phyloP scores from a whole-genome alignment of 2,113 vertebrate species.

The Hiodon tergisus region DNA sequence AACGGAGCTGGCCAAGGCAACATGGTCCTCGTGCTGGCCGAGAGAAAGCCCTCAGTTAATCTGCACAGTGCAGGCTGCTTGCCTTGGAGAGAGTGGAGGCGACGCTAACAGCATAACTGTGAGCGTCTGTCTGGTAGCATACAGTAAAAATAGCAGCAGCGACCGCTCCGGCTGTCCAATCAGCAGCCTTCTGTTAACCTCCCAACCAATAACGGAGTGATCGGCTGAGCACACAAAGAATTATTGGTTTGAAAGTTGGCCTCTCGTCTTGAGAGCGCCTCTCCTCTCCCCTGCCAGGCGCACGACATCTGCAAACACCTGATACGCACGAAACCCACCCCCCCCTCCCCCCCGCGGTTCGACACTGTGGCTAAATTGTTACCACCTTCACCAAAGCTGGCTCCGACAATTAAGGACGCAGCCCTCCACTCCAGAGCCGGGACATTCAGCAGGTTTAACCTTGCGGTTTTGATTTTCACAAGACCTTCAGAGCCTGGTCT shows the following conservation, averaged over 20 bases:
- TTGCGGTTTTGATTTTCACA: slow-evolving; percentile 63
- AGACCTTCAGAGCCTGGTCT: slow-evolving; percentile 80
- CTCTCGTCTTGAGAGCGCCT: slow-evolving; percentile 64
- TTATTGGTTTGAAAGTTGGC: slow-evolving; percentile 78
- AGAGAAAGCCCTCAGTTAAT: neutral
- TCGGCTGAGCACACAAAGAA: slow-evolving; percentile 92
- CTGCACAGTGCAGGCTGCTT: neutral
- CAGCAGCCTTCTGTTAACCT: slow-evolving; percentile 69
- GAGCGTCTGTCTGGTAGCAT: slow-evolving; percentile 47
- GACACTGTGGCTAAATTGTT: slow-evolving; percentile 93
- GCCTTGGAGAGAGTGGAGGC: slow-evolving; percentile 5
- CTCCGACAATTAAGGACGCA: slow-evolving; percentile 90
- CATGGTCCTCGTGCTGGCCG: neutral
- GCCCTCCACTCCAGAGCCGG: slow-evolving; percentile 86
- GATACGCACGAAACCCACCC: slow-evolving; percentile 79
- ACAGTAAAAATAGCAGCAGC: slow-evolving; percentile 57
- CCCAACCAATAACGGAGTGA: slow-evolving; percentile 81
- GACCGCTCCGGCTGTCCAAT: slow-evolving; percentile 65
- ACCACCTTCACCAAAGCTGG: slow-evolving; percentile 93
- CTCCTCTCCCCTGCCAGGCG: slow-evolving; percentile 64
- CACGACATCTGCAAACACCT: slow-evolving; percentile 87
- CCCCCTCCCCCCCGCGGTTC: slow-evolving; percentile 66
- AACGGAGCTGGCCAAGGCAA: neutral
- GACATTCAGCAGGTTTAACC: slow-evolving; percentile 81
- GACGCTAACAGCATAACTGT: slow-evolving; percentile 44